Base-by-base conservation (phyloP, 2,797 vertebrate genomes). In the Pachyuromys duprasi region DNA sequence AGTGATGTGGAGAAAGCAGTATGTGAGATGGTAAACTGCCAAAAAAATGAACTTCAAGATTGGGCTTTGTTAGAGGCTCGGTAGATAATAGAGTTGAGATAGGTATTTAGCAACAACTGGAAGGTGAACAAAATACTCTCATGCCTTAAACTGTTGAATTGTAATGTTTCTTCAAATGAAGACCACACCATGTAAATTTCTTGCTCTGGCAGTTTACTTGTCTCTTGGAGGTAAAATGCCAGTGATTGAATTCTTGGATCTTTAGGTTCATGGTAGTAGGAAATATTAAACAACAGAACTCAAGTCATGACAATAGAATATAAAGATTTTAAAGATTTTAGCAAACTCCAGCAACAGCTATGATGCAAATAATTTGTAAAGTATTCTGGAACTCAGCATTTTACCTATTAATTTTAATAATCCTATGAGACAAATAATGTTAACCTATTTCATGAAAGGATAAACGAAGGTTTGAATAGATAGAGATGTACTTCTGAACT, bases 401-500 rank as follows among this genome's bases (percentile, higher is more conserved):
- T 86, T 81, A 42, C 33, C 33, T 53, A 78, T 81, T 79, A 12
- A 55, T 93, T 42, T 18, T 65, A 83, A 80, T 86, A 80, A 83
- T 31, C 3, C 28, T 83, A 31, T 70, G 75, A 83, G 22, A 39
- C 83, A 89, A 94, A 26, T 78, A 89, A 69, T 15, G 36, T 26
- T 53, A 90, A 81, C 22, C 26, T n/a, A 93, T 82, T 83, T 94
- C 79, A 76, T 8, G 13, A 80, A 65, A 84, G 45, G 6, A 93
- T 45, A 62, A 31, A 42, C 8, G 8, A 26, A 63, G 15, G 60
- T 63, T 60, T 42, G 62, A 91, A 74, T n/a, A 20, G 49, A 20
- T 70, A 76, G 5, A 20, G 74, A 80, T 33, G 65, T 96, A 94
- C 65, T 88, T 94, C 67, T 92, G 42, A 93, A 95, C 20, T 83